A percentile compares a stretch with the other conserved stretches of the same genome.
Evolutionary conservation across 1,140 invertebrate genomes (phyloP).

Genomic region (Brachionus rubens): DNA sequence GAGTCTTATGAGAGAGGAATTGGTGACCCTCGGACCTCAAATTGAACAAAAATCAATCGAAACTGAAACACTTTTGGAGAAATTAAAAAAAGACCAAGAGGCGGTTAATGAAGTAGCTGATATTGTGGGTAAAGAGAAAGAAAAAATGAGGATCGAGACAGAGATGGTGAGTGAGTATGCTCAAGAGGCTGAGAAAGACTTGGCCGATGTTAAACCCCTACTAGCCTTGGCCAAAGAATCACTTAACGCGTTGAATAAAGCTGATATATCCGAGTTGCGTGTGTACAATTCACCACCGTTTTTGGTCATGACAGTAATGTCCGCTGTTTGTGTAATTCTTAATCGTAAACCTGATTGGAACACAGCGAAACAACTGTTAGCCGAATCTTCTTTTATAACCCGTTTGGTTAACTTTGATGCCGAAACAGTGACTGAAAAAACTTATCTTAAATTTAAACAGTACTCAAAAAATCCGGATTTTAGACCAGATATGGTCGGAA

Average conservation of each 20-base stretch:
- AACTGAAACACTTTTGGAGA: conserved; percentile 38
- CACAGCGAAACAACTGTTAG: conserved; percentile 55
- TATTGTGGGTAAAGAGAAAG: conserved; percentile 57
- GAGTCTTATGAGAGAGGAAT: conserved; percentile 57
- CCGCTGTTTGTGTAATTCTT: conserved; percentile 77
- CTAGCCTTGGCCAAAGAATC: conserved; percentile 76
- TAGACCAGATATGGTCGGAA: conserved; percentile 55
- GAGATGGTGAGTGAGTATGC: conserved; percentile 59
- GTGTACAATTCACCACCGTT: conserved; percentile 56
- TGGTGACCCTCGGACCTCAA: conserved; percentile 54
- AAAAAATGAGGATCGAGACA: conserved; percentile 57
- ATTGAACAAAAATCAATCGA: conserved; percentile 56
- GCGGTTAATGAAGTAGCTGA: conserved; percentile 56
- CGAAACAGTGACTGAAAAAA: conserved; percentile 56
- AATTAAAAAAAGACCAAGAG: conserved; percentile 56
- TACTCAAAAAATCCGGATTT: conserved; percentile 57
- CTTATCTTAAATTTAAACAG: conserved; percentile 56
- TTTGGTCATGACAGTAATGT: conserved; percentile 66
- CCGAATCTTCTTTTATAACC: conserved; percentile 56
- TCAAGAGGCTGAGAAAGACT: conserved; percentile 57
- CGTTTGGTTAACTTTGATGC: conserved; percentile 57
- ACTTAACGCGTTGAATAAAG: conserved; percentile 77
- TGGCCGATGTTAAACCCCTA: conserved; percentile 67
- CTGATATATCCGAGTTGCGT: conserved; percentile 78
- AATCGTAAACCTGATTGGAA: conserved; percentile 66